These are phyloP conservation scores for Drosophila navojoa DNA, from an alignment of 1,140 invertebrate species.

Conservation along the genomic window DNA sequence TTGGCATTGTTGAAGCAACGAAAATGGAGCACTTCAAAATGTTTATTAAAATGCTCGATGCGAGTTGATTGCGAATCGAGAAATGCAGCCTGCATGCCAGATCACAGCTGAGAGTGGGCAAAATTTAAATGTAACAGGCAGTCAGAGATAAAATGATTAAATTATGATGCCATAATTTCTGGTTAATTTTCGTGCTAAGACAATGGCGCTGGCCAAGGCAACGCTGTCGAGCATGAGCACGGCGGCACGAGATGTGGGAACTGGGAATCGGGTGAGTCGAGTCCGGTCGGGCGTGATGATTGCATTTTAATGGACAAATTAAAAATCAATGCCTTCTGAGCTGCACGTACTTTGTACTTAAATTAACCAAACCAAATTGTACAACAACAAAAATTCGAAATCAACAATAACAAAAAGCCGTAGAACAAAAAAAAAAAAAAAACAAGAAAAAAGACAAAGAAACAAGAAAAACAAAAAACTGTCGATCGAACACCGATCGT, in stretches of 20 bases:
- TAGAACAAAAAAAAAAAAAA: slow-evolving; percentile 25
- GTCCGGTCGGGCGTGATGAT: slow-evolving; percentile 68
- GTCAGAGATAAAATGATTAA: slow-evolving; percentile 60
- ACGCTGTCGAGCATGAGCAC: not conserved
- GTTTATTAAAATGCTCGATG: slow-evolving; percentile 54
- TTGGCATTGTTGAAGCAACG: slow-evolving; percentile 55
- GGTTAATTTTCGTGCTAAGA: slow-evolving; percentile 37
- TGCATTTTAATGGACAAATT: slow-evolving; percentile 81
- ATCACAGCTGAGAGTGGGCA: slow-evolving; percentile 41
- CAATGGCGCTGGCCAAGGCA: slow-evolving; percentile 30
- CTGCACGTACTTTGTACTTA: slow-evolving; percentile 77
- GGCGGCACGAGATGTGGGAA: not conserved
- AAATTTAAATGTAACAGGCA: slow-evolving; percentile 57
- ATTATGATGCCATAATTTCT: slow-evolving; percentile 66
- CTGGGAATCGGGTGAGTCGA: slow-evolving; percentile 8
- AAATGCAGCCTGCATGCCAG: slow-evolving; percentile 66
- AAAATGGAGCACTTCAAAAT: slow-evolving; percentile 71
- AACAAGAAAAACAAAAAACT: slow-evolving; percentile 56
- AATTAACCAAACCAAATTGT: slow-evolving; percentile 69
- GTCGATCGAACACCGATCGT: slow-evolving; percentile 81
- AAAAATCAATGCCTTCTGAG: slow-evolving; percentile 72
- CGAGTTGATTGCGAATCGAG: slow-evolving; percentile 59
- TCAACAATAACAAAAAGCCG: slow-evolving; percentile 12
- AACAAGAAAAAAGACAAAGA: too few species aligned
- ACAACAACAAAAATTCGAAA: not conserved